Evolutionary conservation across 2,888 invertebrate genomes (phyloP), one percentile per base, ranked within the genome.

Genomic region (Willowsia nigromaculata): DNA sequence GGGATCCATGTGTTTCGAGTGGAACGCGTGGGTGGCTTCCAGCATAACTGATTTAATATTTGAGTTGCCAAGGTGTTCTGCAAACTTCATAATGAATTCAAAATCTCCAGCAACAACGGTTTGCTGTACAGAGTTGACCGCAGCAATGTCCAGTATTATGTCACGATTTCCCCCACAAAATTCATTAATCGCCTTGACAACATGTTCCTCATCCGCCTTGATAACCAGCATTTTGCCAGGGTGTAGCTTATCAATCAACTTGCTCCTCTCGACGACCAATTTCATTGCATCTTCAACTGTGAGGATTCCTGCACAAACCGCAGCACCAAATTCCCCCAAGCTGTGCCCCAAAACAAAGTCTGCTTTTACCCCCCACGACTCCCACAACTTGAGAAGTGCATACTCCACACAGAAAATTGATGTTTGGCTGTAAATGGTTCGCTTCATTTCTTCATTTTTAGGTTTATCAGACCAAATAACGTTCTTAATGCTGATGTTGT

Each of bases 261-360:
- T 22, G 27, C 87, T 87, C 43, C 91, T 33, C 9, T 76, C 83
- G 1, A 76, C 85, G 13, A 91, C 87, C 13, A 91, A 27, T 37
- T 53, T 89, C 2, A 91, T 4, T 1, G 85, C 91, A 76, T 91
- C 90, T 30, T 83, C 84, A 9, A 91, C 7, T 30, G 13, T 62
- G 13, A 91, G 27, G 40, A 83, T 71, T 27, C 82, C 82, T 3
- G 90, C 80, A 30, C 68, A 71, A 25, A 87, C 89, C 0, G 89
- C 89, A 7, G 91, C 90, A 7, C 40, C 25, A 62, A 91, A 91
- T 47, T 91, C 91, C 5, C 91, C 91, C 0, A 91, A 33, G 33
- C 90, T 90, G 81, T 91, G 91, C 9, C 91, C 91, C 25, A 91
- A n/a, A 0, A 90, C 91, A 30, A 30, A 71, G 50, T 89, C 89